Conservation (phyloP, 2,888 invertebrate species). For the Seira ritae region DNA sequence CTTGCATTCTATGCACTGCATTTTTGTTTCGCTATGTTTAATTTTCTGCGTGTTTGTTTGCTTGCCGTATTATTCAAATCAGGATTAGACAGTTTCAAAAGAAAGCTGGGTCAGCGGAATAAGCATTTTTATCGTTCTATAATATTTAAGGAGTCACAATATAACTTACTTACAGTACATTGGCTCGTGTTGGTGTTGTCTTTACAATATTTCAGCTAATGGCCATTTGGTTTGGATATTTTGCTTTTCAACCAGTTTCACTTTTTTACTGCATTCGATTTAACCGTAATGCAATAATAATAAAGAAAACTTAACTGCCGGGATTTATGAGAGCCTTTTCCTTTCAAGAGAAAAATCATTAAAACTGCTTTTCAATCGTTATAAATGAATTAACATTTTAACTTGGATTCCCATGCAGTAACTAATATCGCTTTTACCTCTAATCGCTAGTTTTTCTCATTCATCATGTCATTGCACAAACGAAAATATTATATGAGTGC, state of each 20-base stretch:
- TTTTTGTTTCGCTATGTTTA: too few relatives aligned
- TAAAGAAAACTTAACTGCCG: not conserved
- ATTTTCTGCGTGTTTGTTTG: too few relatives aligned
- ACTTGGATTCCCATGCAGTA: not conserved
- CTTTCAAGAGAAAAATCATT: conserved; percentile 30
- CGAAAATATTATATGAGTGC: not conserved
- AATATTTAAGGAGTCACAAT: too few relatives aligned
- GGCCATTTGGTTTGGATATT: too few relatives aligned
- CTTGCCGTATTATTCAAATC: too few relatives aligned
- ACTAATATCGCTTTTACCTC: not conserved
- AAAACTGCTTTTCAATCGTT: conserved; percentile 6
- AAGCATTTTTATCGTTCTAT: too few relatives aligned
- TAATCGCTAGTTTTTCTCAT: not conserved
- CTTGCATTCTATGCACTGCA: not conserved
- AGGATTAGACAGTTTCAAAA: too few relatives aligned
- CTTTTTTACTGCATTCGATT: not conserved
- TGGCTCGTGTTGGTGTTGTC: too few relatives aligned
- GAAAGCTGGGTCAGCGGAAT: too few relatives aligned
- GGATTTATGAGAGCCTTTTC: conserved; percentile 28
- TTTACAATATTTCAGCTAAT: too few relatives aligned
- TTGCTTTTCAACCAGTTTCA: not conserved
- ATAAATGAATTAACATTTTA: not conserved
- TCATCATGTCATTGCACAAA: not conserved
- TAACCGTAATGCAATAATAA: not conserved
- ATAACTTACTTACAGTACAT: too few relatives aligned